Conservation (phyloP, 2,797 vertebrate genomes). For the Myotis daubentonii region DNA sequence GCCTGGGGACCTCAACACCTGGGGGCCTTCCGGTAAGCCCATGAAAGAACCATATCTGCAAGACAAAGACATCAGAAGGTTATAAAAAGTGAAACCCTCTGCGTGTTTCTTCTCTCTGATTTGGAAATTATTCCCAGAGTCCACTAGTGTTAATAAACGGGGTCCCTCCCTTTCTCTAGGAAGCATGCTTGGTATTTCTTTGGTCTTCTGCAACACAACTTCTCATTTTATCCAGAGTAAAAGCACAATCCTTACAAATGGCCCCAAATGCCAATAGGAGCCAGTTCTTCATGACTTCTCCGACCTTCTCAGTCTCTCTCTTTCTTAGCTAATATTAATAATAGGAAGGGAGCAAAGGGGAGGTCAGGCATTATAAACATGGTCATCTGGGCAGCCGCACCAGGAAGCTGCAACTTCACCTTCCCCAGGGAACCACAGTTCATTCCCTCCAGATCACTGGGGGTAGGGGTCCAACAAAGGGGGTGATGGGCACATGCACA, state of each 20-base stretch:
- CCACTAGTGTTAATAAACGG: no score
- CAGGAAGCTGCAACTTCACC: not conserved
- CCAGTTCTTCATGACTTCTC: not conserved
- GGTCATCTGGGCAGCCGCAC: not conserved
- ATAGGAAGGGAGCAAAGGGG: not conserved
- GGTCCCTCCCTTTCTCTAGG: no score
- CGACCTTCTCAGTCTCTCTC: not conserved
- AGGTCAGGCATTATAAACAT: not conserved
- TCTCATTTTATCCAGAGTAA: not conserved
- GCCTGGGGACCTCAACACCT: no score
- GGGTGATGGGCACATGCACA: not conserved
- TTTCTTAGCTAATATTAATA: not conserved
- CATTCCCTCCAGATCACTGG: not conserved
- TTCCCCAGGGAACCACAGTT: not conserved
- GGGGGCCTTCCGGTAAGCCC: no score
- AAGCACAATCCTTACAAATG: not conserved
- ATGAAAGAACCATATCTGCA: no score
- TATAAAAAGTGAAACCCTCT: no score
- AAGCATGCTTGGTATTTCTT: no score
- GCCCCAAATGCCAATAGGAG: accelerated
- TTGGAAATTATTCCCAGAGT: no score
- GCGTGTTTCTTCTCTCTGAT: no score
- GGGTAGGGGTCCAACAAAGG: no score
- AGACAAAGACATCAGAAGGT: no score
- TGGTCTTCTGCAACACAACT: not conserved